Conservation (phyloP, 2,888 invertebrate genomes). For the Xylocampa areola region DNA sequence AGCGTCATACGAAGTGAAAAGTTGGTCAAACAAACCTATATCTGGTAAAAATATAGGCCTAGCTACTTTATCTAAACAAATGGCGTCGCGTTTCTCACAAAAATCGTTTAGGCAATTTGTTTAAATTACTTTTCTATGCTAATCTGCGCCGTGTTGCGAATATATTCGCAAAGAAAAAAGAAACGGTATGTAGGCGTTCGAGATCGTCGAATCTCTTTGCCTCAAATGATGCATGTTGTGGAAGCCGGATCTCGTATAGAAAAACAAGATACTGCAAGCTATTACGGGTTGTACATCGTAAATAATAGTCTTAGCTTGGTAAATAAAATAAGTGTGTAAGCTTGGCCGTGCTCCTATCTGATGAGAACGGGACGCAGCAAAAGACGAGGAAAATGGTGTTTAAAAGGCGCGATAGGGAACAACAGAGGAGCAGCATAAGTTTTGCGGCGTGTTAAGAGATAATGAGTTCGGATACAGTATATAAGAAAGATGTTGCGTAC, state of each 20-base stretch:
- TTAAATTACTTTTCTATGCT: slow-evolving; percentile 87
- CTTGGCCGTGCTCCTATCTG: slow-evolving; percentile 82
- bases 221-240: slow-evolving; percentile 81
- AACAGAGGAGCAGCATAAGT: slow-evolving; percentile 82
- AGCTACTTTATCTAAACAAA: slow-evolving; percentile 76
- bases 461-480: slow-evolving; percentile 82
- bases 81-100: slow-evolving; percentile 77
- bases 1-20: slow-evolving; percentile 57
- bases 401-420: slow-evolving; percentile 82
- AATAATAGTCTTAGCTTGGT: slow-evolving; percentile 85
- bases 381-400: slow-evolving; percentile 82
- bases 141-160: slow-evolving; percentile 82
- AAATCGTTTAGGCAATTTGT: slow-evolving; percentile 86
- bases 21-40: slow-evolving; percentile 63
- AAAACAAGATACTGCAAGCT: slow-evolving; percentile 83
- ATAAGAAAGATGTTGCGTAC: slow-evolving; percentile 82
- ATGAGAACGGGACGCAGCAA: slow-evolving; percentile 80
- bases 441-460: slow-evolving; percentile 85
- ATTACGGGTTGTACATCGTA: slow-evolving; percentile 86
- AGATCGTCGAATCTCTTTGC: slow-evolving; percentile 72
- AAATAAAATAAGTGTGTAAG: slow-evolving; percentile 87
- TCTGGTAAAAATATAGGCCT: slow-evolving; percentile 65
- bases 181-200: slow-evolving; percentile 69
- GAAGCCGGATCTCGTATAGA: slow-evolving; percentile 74
- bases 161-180: slow-evolving; percentile 76